Percentiles rank a stretch among this genome's conserved stretches.
Conservation (phyloP, 2,888 invertebrate species). For the Harmothoe impar region DNA sequence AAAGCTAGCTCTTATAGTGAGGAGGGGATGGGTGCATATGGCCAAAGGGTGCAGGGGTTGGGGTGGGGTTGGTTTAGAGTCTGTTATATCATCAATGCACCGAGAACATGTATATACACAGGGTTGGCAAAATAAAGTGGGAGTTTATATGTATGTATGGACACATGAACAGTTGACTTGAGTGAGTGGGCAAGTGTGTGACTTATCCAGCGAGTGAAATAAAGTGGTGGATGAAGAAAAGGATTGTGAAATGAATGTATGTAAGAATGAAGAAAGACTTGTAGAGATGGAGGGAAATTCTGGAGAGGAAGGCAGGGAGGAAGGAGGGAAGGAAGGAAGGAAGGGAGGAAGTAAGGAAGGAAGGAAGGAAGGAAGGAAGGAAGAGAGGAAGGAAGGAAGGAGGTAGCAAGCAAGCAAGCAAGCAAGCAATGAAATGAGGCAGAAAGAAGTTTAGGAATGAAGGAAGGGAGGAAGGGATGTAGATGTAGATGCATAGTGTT, state of each 20-base stretch:
- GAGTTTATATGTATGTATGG: no score
- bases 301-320: no score
- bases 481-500: no score
- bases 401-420: no score
- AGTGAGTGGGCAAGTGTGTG: neutral
- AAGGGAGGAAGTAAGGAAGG: neutral
- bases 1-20: constrained; percentile 19
- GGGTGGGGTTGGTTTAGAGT: neutral
- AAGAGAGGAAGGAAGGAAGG: no score
- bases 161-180: no score
- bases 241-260: no score
- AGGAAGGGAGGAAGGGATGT: no score
- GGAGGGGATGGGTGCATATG: neutral
- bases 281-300: no score
- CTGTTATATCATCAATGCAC: neutral
- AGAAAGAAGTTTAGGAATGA: no score
- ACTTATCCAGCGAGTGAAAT: neutral
- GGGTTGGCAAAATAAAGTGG: neutral
- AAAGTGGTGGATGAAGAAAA: neutral
- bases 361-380: neutral
- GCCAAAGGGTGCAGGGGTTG: neutral
- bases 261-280: no score
- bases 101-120: neutral
- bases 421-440: no score
- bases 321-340: neutral